phyloP scores from a whole-genome alignment of 2,797 vertebrate genomes.

The Dermochelys coriacea region DNA sequence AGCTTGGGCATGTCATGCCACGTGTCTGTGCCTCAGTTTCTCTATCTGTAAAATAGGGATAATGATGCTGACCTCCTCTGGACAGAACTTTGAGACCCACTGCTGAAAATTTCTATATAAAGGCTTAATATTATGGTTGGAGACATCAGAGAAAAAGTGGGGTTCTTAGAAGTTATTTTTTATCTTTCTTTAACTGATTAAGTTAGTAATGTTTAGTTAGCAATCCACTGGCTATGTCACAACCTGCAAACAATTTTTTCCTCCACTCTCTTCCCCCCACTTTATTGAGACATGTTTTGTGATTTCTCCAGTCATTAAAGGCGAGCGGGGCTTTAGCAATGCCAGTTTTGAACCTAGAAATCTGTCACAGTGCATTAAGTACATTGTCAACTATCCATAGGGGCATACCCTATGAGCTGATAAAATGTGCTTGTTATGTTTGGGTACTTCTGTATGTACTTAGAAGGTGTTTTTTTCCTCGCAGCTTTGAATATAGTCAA shows the following conservation, averaged over 20 bases:
- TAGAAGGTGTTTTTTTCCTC: too few species aligned
- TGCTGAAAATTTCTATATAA: background rate
- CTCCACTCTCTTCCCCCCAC: background rate
- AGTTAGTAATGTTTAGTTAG: background rate
- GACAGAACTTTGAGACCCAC: fast-evolving
- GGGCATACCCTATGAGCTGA: background rate
- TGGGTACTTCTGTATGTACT: background rate
- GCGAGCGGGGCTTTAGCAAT: background rate
- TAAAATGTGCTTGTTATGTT: background rate
- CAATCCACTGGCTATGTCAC: background rate
- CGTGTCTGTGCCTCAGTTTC: background rate
- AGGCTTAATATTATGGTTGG: background rate
- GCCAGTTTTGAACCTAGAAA: background rate
- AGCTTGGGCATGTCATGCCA: background rate
- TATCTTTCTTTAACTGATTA: background rate
- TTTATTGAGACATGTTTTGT: background rate
- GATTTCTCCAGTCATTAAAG: background rate
- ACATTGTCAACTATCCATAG: too few species aligned
- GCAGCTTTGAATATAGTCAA: background rate
- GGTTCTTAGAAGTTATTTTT: background rate
- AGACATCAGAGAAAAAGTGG: background rate
- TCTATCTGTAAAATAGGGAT: background rate
- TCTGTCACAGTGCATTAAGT: background rate
- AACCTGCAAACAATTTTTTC: background rate
- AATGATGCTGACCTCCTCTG: background rate